phyloP scores from a whole-genome alignment of 2,888 invertebrate genomes.

The Odontocerum albicorne region DNA sequence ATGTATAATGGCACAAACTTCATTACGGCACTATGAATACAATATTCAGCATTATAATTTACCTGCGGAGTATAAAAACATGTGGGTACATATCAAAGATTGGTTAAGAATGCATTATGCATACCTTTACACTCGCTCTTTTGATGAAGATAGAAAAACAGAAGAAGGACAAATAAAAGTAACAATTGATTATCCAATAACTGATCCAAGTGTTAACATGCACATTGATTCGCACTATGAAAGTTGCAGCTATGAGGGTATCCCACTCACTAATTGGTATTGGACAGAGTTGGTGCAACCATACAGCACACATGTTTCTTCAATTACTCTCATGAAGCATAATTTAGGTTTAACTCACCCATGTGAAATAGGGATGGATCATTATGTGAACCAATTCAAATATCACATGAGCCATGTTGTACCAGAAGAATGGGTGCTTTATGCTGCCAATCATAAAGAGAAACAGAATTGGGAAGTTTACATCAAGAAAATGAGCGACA shows the following conservation, averaged over 20 bases:
- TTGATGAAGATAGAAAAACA: constrained; percentile 7
- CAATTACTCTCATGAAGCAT: not conserved
- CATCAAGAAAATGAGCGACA: constrained; percentile 40
- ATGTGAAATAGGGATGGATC: constrained; percentile 41
- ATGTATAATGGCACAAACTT: constrained; percentile 40
- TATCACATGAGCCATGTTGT: constrained; percentile 36
- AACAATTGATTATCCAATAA: constrained; percentile 14
- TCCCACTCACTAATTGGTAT: constrained; percentile 19
- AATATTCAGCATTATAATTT: constrained; percentile 38
- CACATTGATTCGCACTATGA: not conserved
- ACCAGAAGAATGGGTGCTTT: constrained; percentile 43
- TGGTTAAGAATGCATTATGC: constrained; percentile 12
- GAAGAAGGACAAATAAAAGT: constrained; percentile 12
- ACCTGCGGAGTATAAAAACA: constrained; percentile 27
- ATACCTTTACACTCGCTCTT: constrained; percentile 9
- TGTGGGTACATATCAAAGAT: constrained; percentile 10
- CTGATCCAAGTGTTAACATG: constrained; percentile 9
- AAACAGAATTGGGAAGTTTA: constrained; percentile 42
- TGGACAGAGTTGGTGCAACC: constrained; percentile 12
- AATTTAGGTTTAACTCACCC: constrained; percentile 38
- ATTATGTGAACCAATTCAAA: constrained; percentile 38
- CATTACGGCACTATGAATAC: constrained; percentile 43
- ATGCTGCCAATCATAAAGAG: constrained; percentile 40
- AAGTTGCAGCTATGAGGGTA: constrained; percentile 7
- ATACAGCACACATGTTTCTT: constrained; percentile 36